Evolutionary conservation across 2,888 invertebrate genomes (phyloP).

Genomic region (Pandemis heparana): DNA sequence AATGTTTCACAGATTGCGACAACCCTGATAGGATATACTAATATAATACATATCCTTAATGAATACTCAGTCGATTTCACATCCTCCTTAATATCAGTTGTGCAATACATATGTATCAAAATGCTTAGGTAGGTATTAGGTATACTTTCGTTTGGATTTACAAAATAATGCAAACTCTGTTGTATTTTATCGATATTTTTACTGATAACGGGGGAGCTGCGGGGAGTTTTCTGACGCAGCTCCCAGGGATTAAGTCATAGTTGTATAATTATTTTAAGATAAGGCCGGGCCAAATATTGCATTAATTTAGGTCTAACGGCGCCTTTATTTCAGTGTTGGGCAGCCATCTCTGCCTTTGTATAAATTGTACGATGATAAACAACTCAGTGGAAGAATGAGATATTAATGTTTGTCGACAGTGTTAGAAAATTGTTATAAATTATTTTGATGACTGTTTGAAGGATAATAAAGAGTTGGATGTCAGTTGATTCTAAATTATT

Average conservation of each 20-base stretch:
- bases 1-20: conserved; percentile 75
- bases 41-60: conserved; percentile 83
- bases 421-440: conserved; percentile 87
- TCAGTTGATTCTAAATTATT: conserved; percentile 71
- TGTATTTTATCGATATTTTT: conserved; percentile 84
- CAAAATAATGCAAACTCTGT: conserved; percentile 80
- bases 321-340: conserved; percentile 73
- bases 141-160: conserved; percentile 83
- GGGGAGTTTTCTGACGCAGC: conserved; percentile 60
- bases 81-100: conserved; percentile 79
- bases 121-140: conserved; percentile 83
- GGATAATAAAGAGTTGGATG: conserved; percentile 87
- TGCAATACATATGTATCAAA: conserved; percentile 82
- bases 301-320: conserved; percentile 80
- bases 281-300: conserved; percentile 86
- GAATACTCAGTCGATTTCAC: conserved; percentile 83
- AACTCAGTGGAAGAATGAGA: conserved; percentile 84
- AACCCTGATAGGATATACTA: conserved; percentile 78
- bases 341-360: conserved; percentile 75
- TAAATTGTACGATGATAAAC: conserved; percentile 74
- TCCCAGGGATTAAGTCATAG: conserved; percentile 80
- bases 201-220: conserved; percentile 68
- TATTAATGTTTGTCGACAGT: conserved; percentile 85
- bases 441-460: conserved; percentile 87
- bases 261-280: conserved; percentile 81